Evolutionary conservation across 2,113 vertebrate genomes (phyloP).

Genomic region (Cairina moschata): DNA sequence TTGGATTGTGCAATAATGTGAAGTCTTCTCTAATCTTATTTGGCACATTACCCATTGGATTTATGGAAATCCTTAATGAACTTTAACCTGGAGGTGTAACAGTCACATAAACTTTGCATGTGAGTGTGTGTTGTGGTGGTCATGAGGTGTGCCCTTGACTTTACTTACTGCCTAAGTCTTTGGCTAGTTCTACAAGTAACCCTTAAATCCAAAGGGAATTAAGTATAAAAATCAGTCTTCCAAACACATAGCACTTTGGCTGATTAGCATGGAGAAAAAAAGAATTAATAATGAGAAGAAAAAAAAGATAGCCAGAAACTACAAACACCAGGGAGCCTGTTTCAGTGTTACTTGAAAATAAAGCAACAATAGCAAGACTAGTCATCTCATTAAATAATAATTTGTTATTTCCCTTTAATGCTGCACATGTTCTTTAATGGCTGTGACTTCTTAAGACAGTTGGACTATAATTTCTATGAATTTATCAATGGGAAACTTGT

Average conservation of each 20-base stretch:
- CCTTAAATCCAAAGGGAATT: conserved; percentile 43
- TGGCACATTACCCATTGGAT: conserved; percentile 87
- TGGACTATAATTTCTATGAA: conserved; percentile 55
- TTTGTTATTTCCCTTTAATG: conserved; percentile 74
- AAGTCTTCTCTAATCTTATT: conserved; percentile 90
- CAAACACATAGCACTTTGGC: conserved; percentile 19
- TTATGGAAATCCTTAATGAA: conserved; percentile 89
- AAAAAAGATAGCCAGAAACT: conserved; percentile 77
- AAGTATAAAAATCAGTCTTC: conserved; percentile 55
- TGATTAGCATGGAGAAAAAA: conserved; percentile 71
- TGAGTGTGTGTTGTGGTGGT: conserved; percentile 1
- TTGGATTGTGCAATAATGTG: conserved; percentile 85
- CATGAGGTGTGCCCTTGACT: conserved; percentile 79
- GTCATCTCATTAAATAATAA: conserved; percentile 82
- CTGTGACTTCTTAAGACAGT: conserved; percentile 69
- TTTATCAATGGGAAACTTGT: conserved; percentile 76
- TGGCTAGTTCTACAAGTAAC: neutral
- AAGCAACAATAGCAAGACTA: conserved; percentile 72
- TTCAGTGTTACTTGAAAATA: conserved; percentile 74
- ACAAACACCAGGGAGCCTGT: conserved; percentile 74
- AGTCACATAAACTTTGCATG: conserved; percentile 77
- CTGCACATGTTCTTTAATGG: conserved; percentile 62
- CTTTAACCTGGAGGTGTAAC: conserved; percentile 84
- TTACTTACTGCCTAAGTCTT: conserved; percentile 73
- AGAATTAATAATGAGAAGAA: conserved; percentile 76